phyloP scores from a whole-genome alignment of 1,140 invertebrate species.

The Stenopsyche tienmushanensis region DNA sequence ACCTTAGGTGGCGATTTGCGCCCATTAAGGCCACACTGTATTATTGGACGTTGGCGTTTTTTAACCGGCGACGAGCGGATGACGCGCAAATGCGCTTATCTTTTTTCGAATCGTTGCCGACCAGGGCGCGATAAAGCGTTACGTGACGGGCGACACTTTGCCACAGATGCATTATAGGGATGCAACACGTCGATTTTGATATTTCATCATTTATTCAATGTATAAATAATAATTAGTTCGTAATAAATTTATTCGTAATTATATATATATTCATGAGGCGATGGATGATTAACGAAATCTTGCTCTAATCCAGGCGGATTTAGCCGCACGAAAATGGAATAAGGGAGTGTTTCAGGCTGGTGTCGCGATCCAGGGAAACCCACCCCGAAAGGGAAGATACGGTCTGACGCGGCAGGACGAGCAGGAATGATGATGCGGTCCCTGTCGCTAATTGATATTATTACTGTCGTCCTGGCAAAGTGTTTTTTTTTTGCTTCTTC shows the following conservation, averaged over 20 bases:
- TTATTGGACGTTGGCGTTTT: too few species aligned
- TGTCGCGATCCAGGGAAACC: not conserved
- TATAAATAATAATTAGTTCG: too few species aligned
- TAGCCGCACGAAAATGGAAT: not conserved
- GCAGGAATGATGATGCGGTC: constrained; percentile 1
- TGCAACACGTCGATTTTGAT: too few species aligned
- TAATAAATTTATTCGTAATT: not conserved
- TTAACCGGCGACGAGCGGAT: too few species aligned
- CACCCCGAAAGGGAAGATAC: not conserved
- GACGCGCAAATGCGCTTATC: not conserved
- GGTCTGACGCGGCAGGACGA: not conserved
- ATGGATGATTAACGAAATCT: constrained; percentile 14
- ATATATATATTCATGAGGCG: not conserved
- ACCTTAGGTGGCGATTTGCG: too few species aligned
- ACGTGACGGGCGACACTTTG: not conserved
- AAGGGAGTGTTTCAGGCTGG: not conserved
- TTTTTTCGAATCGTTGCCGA: not conserved
- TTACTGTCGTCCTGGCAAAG: constrained; percentile 36
- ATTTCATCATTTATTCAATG: not conserved
- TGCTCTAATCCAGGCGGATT: not conserved
- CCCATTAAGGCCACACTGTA: too few species aligned
- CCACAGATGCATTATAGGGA: too few species aligned
- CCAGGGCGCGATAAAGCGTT: not conserved
- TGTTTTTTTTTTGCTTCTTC: not conserved
- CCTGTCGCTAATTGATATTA: constrained; percentile 39